A percentile compares a stretch with the other conserved stretches of the same genome.
Conservation (phyloP, 2,113 vertebrate species). For the Crotalus helleri region DNA sequence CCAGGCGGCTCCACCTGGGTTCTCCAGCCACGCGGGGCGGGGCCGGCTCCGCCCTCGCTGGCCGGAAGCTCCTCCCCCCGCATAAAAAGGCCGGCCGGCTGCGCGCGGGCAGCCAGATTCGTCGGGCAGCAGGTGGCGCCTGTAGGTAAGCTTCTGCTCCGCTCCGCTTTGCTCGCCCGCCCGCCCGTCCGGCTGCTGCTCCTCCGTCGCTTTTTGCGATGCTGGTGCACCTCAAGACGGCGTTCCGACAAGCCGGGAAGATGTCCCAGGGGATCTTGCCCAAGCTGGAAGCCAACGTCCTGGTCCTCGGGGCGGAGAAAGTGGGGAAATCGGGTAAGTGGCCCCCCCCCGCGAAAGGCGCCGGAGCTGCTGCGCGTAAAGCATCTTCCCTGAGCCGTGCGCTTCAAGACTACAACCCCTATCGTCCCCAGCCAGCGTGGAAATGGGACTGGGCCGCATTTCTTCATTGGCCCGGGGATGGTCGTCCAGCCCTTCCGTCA, state of each 20-base stretch:
- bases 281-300: constrained; percentile 72
- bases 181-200: too few species aligned
- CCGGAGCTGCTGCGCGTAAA: not conserved
- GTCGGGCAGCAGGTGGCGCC: not conserved
- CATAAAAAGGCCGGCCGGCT: not conserved
- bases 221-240: constrained; percentile 59
- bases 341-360: not conserved
- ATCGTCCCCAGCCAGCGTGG: not conserved
- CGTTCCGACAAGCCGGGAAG: constrained; percentile 43
- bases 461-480: not conserved
- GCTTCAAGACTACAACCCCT: not conserved
- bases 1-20: not conserved
- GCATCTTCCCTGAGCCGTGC: not conserved
- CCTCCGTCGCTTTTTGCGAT: constrained; percentile 18
- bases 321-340: constrained; percentile 75
- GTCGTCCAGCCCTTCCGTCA: too few species aligned
- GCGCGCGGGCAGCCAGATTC: not conserved
- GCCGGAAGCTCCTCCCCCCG: not conserved
- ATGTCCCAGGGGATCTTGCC: constrained; percentile 47
- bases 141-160: rapidly evolving
- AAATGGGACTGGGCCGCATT: not conserved
- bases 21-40: not conserved
- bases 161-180: too few species aligned
- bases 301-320: constrained; percentile 70
- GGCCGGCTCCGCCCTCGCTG: not conserved